Evolutionary conservation across 2,797 vertebrate genomes (phyloP), one percentile per base, ranked within the genome.

Genomic region (Graptemys geographica): DNA sequence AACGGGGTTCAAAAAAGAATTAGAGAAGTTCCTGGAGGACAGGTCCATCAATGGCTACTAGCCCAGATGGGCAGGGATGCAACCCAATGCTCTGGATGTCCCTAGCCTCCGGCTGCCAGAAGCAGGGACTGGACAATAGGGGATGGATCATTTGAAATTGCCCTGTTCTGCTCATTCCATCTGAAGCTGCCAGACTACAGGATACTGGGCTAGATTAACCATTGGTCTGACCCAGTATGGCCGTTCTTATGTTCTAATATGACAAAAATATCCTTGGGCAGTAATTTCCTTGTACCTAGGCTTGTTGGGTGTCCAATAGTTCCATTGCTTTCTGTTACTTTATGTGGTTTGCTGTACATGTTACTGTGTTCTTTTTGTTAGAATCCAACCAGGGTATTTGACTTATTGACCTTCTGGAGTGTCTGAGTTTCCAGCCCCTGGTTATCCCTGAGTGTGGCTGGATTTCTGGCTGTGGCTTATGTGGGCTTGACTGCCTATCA

Each of bases 221-320:
- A 21, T 37, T 37, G 65, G 8, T 69, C 33, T 37, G 19, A 72
- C 33, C 65, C 65, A 37, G 8, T n/a, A 2, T 65, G 62, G 16
- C 33, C 8, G 8, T 37, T 37, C n/a, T 37, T 7, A 9, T 65
- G 62, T n/a, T 65, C 62, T 95, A 94, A 95, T 83, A 92, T 93
- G 95, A 94, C 95, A 97, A 93, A 96, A 88, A 90, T 91, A 96
- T 96, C 97, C 94, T 95, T 96, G 92, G 95, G 85, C 81, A 95
- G 79, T 89, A 92, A 95, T 97, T 96, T 95, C 85, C 95, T 41
- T 41, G 41, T 41, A 41, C 41, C 41, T 41, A 41, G 41, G 41
- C 41, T 41, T 41, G 41, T 41, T 41, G 41, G 41, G 41, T 41
- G 41, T 41, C 41, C 41, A 41, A 41, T 56, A 88, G 79, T 21